These are phyloP conservation scores for Neotoma lepida DNA, from an alignment of 2,113 vertebrate species.

Conservation along the genomic window DNA sequence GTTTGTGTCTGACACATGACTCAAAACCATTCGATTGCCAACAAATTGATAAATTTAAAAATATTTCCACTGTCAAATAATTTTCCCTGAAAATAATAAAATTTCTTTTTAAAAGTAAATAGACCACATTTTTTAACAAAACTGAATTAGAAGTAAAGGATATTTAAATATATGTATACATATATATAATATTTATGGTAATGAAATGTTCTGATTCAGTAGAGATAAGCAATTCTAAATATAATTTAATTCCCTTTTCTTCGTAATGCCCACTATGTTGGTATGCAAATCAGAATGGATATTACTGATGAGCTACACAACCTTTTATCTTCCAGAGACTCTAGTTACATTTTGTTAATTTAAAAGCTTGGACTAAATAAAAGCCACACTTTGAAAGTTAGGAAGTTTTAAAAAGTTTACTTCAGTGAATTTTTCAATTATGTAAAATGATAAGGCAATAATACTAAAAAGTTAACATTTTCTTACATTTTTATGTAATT, in stretches of 20 bases:
- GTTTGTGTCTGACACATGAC: conserved; percentile 39
- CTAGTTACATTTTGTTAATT: conserved; percentile 36
- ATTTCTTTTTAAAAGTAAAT: conserved; percentile 40
- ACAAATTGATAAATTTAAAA: conserved; percentile 37
- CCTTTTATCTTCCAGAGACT: not conserved
- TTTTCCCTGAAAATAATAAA: conserved; percentile 2
- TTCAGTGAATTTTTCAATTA: not conserved
- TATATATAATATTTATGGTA: conserved; percentile 10
- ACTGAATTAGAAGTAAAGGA: conserved; percentile 5
- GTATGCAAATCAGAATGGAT: conserved; percentile 12
- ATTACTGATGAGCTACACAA: not conserved
- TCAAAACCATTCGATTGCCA: conserved; percentile 29
- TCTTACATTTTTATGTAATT: not conserved
- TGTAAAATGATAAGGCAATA: not conserved
- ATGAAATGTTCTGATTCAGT: conserved; percentile 19
- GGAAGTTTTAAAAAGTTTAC: not conserved
- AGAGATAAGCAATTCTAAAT: conserved; percentile 12
- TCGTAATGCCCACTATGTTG: not conserved
- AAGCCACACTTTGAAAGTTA: conserved; percentile 34
- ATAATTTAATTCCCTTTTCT: conserved; percentile 53
- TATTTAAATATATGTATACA: not conserved
- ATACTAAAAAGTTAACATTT: not conserved
- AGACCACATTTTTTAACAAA: conserved; percentile 24
- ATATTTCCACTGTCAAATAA: conserved; percentile 45
- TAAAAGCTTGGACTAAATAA: not conserved